A percentile compares a stretch with the other conserved stretches of the same genome.
Conservation (phyloP, 2,113 vertebrate genomes). For the Callospermophilus lateralis region DNA sequence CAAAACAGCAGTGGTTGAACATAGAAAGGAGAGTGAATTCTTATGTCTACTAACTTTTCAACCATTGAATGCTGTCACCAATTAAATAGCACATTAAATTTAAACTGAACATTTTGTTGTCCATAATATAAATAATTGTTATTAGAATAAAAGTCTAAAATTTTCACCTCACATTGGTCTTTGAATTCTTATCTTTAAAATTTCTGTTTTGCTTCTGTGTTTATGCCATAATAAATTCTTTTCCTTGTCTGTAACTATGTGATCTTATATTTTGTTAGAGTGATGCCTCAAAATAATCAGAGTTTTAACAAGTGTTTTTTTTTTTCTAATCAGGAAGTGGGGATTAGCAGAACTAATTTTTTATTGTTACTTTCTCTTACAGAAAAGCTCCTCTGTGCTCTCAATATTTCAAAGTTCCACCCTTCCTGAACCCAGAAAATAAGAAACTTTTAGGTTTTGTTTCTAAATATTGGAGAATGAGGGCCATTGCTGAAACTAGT, state of each 20-base stretch:
- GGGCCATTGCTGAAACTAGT: neutral
- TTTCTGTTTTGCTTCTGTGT: neutral
- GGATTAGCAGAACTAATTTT: conserved; percentile 35
- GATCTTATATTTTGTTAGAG: conserved; percentile 3
- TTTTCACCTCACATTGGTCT: neutral
- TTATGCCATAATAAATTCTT: neutral
- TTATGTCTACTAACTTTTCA: conserved; percentile 15
- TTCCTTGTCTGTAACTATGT: neutral
- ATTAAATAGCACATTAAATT: conserved; percentile 15
- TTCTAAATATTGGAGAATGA: conserved; percentile 50
- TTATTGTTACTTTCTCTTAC: neutral
- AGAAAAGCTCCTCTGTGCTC: conserved; percentile 46
- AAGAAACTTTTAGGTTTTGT: conserved; percentile 23
- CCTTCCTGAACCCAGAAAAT: conserved; percentile 33
- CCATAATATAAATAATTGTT: neutral
- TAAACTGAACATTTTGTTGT: conserved; percentile 11
- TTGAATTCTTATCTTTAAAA: neutral
- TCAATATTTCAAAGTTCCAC: conserved; percentile 64
- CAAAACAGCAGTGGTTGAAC: neutral
- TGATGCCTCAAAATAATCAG: conserved; percentile 32
- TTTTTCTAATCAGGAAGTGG: conserved; percentile 12
- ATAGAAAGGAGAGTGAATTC: neutral
- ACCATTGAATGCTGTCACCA: neutral
- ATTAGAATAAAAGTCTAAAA: neutral
- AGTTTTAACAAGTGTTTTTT: conserved; percentile 56